A percentile compares a stretch with the other conserved stretches of the same genome.
phyloP scores from a whole-genome alignment of 2,797 vertebrate species.

The Knipowitschia caucasica region DNA sequence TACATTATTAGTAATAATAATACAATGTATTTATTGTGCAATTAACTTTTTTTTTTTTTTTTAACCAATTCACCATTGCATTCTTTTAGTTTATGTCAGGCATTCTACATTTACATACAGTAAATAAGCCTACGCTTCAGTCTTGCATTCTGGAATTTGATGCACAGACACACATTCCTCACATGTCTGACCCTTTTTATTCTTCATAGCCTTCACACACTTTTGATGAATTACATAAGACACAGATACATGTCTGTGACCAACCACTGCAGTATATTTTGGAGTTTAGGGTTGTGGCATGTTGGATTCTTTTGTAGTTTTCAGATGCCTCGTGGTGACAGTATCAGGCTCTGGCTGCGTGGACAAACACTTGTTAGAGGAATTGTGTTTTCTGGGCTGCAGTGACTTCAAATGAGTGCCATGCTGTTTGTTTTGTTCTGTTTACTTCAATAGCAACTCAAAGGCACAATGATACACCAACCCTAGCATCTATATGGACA shows the following conservation, averaged over 20 bases:
- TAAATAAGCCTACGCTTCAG: no score
- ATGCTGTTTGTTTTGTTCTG: constrained; percentile 2
- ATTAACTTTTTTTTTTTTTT: no score
- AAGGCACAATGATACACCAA: not conserved
- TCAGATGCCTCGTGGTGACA: not conserved
- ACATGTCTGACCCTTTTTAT: not conserved
- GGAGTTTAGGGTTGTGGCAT: not conserved
- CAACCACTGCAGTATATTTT: not conserved
- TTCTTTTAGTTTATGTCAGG: not conserved
- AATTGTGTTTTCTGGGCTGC: not conserved
- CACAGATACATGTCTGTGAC: no score
- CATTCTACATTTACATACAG: not conserved
- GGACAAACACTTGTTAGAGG: not conserved
- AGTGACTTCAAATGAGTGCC: not conserved
- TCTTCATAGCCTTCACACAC: not conserved
- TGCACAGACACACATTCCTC: not conserved
- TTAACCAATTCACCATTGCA: not conserved
- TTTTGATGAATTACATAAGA: no score
- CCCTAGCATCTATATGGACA: no score
- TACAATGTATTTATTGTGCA: no score
- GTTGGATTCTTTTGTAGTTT: not conserved
- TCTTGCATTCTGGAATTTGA: not conserved
- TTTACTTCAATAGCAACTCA: not conserved
- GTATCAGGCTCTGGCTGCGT: not conserved
- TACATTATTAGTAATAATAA: no score